These are phyloP conservation scores for Eunapius fragilis DNA, from an alignment of 37 sponge, comb jelly and placozoan species.

Conservation along the genomic window DNA sequence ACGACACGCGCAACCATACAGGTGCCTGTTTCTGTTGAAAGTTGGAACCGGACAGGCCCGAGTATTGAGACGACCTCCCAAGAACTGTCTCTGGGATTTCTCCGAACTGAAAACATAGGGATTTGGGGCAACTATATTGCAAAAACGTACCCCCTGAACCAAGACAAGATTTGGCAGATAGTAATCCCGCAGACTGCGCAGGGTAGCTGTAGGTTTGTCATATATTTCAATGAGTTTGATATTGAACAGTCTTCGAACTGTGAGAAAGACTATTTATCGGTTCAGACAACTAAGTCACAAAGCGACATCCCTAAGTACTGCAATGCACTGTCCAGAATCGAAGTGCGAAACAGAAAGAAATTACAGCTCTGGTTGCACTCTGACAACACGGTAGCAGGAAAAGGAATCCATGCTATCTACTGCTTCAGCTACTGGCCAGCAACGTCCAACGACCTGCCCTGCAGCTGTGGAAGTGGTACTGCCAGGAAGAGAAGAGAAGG, in stretches of 20 bases:
- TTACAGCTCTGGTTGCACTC: conserved; percentile 57
- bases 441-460: not conserved
- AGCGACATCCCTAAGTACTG: conserved; percentile 46
- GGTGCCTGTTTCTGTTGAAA: not conserved
- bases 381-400: conserved; percentile 3
- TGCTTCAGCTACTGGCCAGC: conserved; percentile 22
- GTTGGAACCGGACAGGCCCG: not conserved
- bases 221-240: conserved; percentile 46
- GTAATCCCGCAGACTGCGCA: conserved; percentile 21
- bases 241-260: conserved; percentile 39
- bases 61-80: not conserved
- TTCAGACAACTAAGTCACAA: conserved; percentile 48
- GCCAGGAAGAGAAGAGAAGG: not conserved
- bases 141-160: conserved; percentile 19
- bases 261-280: conserved; percentile 49
- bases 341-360: conserved; percentile 20
- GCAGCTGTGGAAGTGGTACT: not conserved
- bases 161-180: conserved; percentile 67
- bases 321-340: conserved; percentile 6
- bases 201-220: conserved; percentile 31
- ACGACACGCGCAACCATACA: not conserved
- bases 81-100: not conserved
- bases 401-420: conserved; percentile 33
- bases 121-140: not conserved
- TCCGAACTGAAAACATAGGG: conserved; percentile 44